Conservation (phyloP, 2,888 invertebrate species). For the Nomada fabriciana region DNA sequence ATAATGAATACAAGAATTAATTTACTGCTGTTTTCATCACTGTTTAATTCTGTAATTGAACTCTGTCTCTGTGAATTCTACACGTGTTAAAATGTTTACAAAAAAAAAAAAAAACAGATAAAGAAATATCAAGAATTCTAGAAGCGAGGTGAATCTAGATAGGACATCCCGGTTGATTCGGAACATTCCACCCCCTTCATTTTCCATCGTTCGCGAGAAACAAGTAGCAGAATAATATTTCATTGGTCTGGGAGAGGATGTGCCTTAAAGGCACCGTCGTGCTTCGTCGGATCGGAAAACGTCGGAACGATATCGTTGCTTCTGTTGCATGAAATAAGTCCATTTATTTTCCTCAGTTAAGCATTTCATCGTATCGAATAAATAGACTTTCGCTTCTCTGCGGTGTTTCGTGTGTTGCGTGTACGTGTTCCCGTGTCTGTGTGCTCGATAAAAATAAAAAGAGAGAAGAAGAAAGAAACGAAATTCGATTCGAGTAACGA, state of each 20-base stretch:
- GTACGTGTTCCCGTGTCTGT: background rate
- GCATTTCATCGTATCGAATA: slow-evolving; percentile 31
- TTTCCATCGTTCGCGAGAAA: slow-evolving; percentile 1
- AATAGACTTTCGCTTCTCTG: slow-evolving; percentile 10
- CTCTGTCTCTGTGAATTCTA: background rate
- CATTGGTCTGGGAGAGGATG: slow-evolving; percentile 18
- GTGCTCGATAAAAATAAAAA: background rate
- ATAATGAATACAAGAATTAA: background rate
- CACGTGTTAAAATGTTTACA: background rate
- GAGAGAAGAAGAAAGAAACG: slow-evolving; percentile 15
- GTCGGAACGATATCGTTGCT: background rate
- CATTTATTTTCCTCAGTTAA: slow-evolving; percentile 44
- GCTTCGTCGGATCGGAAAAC: background rate
- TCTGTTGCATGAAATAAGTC: slow-evolving; percentile 21
- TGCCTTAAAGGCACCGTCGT: background rate
- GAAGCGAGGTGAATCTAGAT: background rate
- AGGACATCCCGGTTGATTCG: background rate
- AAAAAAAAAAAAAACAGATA: no score
- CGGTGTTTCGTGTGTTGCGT: background rate
- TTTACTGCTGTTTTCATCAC: background rate
- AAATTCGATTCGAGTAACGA: slow-evolving; percentile 3
- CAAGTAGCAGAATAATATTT: background rate
- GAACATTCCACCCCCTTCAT: background rate
- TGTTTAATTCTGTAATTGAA: background rate
- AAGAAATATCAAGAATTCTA: background rate